Conservation (phyloP, 2,797 vertebrate genomes). For the Crocidura indochinensis region DNA sequence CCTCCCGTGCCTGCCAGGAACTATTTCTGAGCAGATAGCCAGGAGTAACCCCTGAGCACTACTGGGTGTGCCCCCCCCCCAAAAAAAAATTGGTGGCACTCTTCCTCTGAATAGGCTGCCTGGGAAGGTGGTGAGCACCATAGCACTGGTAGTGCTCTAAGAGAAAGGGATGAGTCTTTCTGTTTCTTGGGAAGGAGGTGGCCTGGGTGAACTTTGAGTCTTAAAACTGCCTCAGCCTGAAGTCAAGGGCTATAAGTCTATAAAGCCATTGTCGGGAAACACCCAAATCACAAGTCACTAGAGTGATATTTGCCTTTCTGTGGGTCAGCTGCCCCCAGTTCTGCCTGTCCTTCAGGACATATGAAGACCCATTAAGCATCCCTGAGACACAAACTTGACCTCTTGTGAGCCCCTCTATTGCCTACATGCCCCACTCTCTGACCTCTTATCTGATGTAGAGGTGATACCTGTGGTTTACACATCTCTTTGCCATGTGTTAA, state of each 20-base stretch:
- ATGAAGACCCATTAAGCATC: not conserved
- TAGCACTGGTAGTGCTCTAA: not conserved
- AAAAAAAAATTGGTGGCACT: constrained; percentile 10
- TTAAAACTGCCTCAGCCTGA: constrained; percentile 9
- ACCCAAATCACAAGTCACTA: not conserved
- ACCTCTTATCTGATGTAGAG: not conserved
- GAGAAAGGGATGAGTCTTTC: not conserved
- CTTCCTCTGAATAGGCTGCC: not conserved
- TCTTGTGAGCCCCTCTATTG: not conserved
- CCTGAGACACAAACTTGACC: not conserved
- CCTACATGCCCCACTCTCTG: not conserved
- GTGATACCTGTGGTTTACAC: not conserved
- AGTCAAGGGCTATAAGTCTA: not conserved
- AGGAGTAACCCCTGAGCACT: no score
- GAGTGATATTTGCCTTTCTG: not conserved
- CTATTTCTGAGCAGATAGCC: no score
- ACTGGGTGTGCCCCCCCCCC: no score
- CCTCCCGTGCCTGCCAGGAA: no score
- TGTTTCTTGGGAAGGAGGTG: not conserved
- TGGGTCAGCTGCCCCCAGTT: not conserved
- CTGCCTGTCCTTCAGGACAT: not conserved
- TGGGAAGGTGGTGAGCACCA: constrained; percentile 8
- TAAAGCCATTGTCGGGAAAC: not conserved
- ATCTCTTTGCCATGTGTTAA: not conserved
- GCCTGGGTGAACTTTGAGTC: constrained; percentile 1